Base-by-base conservation (phyloP, 2,797 vertebrate genomes). In the Betta splendens region DNA sequence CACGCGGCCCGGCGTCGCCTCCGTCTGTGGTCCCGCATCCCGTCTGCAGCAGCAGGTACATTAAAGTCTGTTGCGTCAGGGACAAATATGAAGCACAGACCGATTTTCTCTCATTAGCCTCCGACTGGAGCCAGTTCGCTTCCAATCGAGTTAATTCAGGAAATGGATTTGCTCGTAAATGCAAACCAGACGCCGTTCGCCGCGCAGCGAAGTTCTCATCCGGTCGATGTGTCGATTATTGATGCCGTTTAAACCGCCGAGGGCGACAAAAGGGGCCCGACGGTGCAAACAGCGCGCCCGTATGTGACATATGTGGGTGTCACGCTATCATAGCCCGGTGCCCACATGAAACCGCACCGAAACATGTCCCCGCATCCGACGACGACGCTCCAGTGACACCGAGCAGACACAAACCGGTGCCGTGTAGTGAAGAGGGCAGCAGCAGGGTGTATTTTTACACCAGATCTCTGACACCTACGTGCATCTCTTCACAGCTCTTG, bases 401-500 rank as follows among this genome's bases (percentile, higher is more conserved):
- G 31, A 71, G 76, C 75, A 78, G 76, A 82, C 67, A 57, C 68
- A 49, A 53, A 64, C 46, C 20, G 23, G 48, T 71, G 66, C 75
- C 53, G 62, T 66, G 64, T 29, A 49, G 66, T 53, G 66, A 66
- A 50, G 62, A 71, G 77, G 72, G 78, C 75, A 71, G 63, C 65
- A 75, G 78, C 66, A 50, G 77, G 55, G 77, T 72, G 81, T 84
- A 82, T 88, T 87, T 87, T 85, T 85, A 88, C 85, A 86, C 83
- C 63, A 71, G 75, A 80, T 82, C 76, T 58, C 72, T 87, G 87
- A 87, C 88, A 88, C 83, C 84, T 87, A 60, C 68, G 66, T 79
- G 69, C 73, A 78, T 87, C 78, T 81, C 79, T 81, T 86, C 86
- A 84, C 85, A 83, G 80, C 74, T 85, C 75, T 52, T 64, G 75